Percentiles rank a stretch among this genome's conserved stretches.
Conservation (phyloP, 2,113 vertebrate genomes). For the Struthio camelus region DNA sequence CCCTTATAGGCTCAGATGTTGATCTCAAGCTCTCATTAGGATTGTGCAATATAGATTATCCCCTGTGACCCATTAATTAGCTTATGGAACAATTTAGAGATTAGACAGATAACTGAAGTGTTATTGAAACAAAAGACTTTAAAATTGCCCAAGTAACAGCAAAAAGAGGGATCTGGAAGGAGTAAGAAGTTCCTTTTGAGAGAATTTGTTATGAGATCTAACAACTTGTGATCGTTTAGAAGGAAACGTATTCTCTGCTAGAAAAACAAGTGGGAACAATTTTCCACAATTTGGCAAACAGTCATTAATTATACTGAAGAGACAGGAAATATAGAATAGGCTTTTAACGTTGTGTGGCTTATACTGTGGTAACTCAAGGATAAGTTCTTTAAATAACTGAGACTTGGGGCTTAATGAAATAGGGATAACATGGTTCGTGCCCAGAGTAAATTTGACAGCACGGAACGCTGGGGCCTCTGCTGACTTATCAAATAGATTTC, state of each 20-base stretch:
- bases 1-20: neutral
- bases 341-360: neutral
- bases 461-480: neutral
- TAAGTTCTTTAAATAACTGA: neutral
- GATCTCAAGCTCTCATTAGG: neutral
- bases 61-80: constrained; percentile 17
- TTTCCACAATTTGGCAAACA: neutral
- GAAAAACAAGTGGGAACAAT: constrained; percentile 18
- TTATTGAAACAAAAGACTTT: constrained; percentile 9
- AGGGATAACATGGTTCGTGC: neutral
- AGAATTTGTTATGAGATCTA: neutral
- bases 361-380: neutral
- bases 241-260: neutral
- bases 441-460: neutral
- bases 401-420: neutral
- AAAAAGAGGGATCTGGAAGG: neutral
- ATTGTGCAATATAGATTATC: neutral
- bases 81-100: neutral
- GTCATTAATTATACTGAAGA: neutral
- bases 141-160: neutral
- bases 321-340: neutral
- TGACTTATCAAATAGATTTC: neutral
- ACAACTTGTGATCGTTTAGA: neutral
- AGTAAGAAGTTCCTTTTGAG: neutral
- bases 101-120: neutral